phyloP scores from a whole-genome alignment of 2,888 invertebrate species.

The Drosophila sordidula region DNA sequence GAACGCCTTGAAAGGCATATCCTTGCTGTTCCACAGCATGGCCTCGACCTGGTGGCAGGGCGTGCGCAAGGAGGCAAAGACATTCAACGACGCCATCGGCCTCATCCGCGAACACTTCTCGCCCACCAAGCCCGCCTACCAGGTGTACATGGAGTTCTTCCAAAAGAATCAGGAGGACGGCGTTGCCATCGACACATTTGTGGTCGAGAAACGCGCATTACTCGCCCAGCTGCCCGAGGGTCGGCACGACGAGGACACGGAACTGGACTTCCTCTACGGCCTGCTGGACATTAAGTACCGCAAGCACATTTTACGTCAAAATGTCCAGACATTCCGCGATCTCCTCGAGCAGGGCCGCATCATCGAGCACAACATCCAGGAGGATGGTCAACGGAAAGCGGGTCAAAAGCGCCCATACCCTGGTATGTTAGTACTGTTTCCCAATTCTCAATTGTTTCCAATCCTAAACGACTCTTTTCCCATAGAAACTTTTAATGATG shows the following conservation, averaged over 20 bases:
- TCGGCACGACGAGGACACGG: slow-evolving; percentile 81
- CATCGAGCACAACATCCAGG: slow-evolving; percentile 79
- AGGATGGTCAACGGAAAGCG: slow-evolving; percentile 39
- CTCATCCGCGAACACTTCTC: slow-evolving; percentile 83
- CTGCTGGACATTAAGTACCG: slow-evolving; percentile 82
- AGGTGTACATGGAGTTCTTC: slow-evolving; percentile 83
- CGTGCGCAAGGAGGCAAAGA: slow-evolving; percentile 81
- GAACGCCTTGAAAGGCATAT: slow-evolving; percentile 81
- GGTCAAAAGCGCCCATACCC: background rate
- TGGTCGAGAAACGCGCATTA: slow-evolving; percentile 81
- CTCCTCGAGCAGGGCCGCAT: slow-evolving; percentile 82
- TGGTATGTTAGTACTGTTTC: background rate
- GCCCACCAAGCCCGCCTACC: slow-evolving; percentile 82
- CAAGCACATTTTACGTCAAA: slow-evolving; percentile 77
- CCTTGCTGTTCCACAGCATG: slow-evolving; percentile 76
- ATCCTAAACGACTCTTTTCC: background rate
- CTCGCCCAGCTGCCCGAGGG: slow-evolving; percentile 82
- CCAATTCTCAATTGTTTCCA: background rate
- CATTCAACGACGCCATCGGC: slow-evolving; percentile 81
- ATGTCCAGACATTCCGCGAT: slow-evolving; percentile 77
- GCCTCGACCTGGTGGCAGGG: slow-evolving; percentile 84
- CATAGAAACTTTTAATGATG: background rate
- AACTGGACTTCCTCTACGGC: slow-evolving; percentile 82
- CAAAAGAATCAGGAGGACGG: slow-evolving; percentile 72
- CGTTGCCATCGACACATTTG: slow-evolving; percentile 79